Base-by-base conservation (phyloP, 2,888 invertebrate species). In the Meteorus cinctellus region DNA sequence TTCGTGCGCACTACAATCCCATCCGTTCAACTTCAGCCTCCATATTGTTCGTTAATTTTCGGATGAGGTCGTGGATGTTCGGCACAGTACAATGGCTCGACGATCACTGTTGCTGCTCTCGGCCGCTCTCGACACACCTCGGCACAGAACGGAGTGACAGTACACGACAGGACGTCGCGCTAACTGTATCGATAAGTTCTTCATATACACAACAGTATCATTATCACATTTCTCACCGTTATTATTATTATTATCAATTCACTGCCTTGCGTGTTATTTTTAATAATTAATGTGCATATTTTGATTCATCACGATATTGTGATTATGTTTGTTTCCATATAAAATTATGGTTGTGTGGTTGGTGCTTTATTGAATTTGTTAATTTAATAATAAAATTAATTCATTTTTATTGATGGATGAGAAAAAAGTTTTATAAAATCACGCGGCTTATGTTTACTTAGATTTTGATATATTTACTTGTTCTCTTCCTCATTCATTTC, bases 151-250 rank as follows among this genome's bases (percentile, higher is more conserved):
- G 48, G 16, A 48, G n/a, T 16, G n/a, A 48, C 48, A 48, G 48
- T 48, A 16, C 48, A 48, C 48, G 48, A 48, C 48, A 48, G n/a
- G 48, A 48, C 48, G 48, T 48, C 48, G 48, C 48, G 48, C n/a
- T 4, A n/a, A 16, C 4, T 16, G 16, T 48, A 4, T 48, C n/a
- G 2, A n/a, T 48, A n/a, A 48, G 16, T 48, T n/a, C 4, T 48
- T 48, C 12, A 3, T 48, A 5, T 48, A 34, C 48, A 48, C n/a
- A 0, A 48, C 1, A 48, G 16, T 48, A 48, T n/a, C 48, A n/a
- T 12, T 1, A 41, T 41, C n/a, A 48, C 48, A 6, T 48, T n/a
- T 2, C n/a, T 48, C 1, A n/a, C 16, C n/a, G n/a, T 48, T n/a
- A n/a, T 48, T n/a, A 48, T 48, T n/a, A 48, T 48, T 4, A n/a